Percentiles rank a stretch among this genome's conserved stretches.
These are phyloP conservation scores for Umimayanthus chanpuru DNA, from an alignment of 92 coral and sea anemone genomes.

Conservation along the genomic window DNA sequence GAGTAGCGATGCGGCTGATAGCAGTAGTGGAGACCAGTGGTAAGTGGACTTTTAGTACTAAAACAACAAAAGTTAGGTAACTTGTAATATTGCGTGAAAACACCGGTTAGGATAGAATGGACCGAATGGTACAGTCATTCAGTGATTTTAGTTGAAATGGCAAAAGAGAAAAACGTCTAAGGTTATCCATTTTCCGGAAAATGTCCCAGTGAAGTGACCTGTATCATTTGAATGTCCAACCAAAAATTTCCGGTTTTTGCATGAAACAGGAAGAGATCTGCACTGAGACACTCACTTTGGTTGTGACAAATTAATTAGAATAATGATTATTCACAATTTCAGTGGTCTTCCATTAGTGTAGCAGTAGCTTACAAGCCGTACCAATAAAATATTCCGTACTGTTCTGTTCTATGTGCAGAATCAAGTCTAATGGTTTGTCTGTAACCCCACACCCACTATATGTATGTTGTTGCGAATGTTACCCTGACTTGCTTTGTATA, in stretches of 20 bases:
- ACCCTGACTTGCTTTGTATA: neutral
- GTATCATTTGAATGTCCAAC: too few relatives aligned
- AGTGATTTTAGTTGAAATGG: neutral
- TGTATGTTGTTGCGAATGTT: neutral
- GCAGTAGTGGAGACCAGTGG: constrained; percentile 50
- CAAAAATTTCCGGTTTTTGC: too few relatives aligned
- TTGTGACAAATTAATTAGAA: too few relatives aligned
- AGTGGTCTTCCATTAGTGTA: neutral
- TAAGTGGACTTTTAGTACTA: neutral
- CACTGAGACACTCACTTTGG: neutral
- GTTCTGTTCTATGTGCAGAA: neutral
- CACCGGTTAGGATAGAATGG: neutral
- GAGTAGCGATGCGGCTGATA: constrained; percentile 46
- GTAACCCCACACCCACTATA: neutral
- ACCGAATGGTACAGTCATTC: neutral
- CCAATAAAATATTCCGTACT: neutral
- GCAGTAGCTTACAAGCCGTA: neutral
- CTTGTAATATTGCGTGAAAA: too few relatives aligned
- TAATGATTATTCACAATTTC: neutral
- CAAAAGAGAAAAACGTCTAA: too few relatives aligned
- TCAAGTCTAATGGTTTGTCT: neutral
- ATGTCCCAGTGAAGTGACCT: too few relatives aligned
- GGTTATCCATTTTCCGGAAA: too few relatives aligned
- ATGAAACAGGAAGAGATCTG: too few relatives aligned
- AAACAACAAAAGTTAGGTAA: too few relatives aligned